Evolutionary conservation across 2,888 invertebrate genomes (phyloP).

Genomic region (Aethes cnicana): DNA sequence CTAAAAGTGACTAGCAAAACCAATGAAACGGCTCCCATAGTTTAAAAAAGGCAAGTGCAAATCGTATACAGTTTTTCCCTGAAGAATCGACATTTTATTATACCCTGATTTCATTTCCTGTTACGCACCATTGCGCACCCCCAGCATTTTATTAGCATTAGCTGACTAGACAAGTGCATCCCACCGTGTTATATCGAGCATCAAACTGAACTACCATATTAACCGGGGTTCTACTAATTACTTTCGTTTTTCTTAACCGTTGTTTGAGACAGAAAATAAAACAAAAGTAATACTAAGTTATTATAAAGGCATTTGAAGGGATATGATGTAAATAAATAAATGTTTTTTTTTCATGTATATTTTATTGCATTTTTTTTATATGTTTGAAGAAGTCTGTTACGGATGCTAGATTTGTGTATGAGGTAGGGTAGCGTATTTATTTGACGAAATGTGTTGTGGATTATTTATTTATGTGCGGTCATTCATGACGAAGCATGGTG

Average conservation of each 20-base stretch:
- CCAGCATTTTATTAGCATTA: conserved; percentile 63
- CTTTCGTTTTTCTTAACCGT: no score
- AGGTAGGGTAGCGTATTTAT: no score
- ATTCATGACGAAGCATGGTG: no score
- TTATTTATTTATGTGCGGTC: no score
- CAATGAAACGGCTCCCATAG: conserved; percentile 16
- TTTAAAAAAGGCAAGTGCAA: conserved; percentile 24
- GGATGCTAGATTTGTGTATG: no score
- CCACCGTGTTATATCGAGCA: conserved; percentile 33
- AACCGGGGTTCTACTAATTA: background rate
- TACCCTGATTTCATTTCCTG: conserved; percentile 41
- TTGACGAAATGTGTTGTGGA: no score
- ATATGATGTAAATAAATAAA: no score
- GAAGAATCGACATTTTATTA: conserved; percentile 24
- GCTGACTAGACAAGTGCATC: conserved; percentile 64
- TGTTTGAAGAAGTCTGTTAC: no score
- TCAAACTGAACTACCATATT: background rate
- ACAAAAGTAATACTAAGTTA: background rate
- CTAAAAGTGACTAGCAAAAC: background rate
- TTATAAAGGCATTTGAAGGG: no score
- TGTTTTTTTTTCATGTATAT: no score
- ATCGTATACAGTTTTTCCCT: conserved; percentile 7
- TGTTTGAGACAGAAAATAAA: no score
- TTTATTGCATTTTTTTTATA: no score
- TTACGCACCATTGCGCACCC: conserved; percentile 56